Evolutionary conservation across 2,113 vertebrate genomes (phyloP).

Genomic region (Callorhinus ursinus): DNA sequence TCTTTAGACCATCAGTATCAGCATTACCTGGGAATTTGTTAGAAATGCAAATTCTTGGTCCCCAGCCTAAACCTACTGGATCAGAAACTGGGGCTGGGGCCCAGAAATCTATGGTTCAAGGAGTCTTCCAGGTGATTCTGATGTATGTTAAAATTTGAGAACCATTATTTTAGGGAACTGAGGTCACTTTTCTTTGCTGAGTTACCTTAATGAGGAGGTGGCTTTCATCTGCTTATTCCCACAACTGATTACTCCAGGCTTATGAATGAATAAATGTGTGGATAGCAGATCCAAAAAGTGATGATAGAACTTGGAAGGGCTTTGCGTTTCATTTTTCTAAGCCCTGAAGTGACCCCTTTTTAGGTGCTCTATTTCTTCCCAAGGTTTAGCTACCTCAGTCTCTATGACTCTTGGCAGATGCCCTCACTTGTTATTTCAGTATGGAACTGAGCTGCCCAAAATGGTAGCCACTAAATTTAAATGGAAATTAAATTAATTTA

Average conservation of each 20-base stretch:
- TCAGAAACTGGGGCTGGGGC: not conserved
- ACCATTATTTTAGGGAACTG: not conserved
- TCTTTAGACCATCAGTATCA: not conserved
- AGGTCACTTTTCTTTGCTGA: not conserved
- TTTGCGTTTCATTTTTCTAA: not conserved
- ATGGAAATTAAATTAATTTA: not conserved
- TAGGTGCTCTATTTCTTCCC: not conserved
- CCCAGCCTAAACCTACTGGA: not conserved
- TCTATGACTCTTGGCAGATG: not conserved
- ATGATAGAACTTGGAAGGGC: not conserved
- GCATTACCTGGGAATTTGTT: not conserved
- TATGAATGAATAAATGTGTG: not conserved
- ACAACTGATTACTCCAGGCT: not conserved
- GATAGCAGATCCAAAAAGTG: not conserved
- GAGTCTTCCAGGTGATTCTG: not conserved
- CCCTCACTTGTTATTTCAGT: not conserved
- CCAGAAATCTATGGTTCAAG: not conserved
- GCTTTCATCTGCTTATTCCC: not conserved
- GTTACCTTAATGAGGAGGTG: not conserved
- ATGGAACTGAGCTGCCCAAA: not conserved
- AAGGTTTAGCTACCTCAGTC: not conserved
- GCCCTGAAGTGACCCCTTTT: not conserved
- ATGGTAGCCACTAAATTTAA: not conserved
- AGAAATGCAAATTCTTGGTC: not conserved
- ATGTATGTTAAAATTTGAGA: not conserved